These are phyloP conservation scores for Sycophila sp. DNA, from an alignment of 1,140 invertebrate genomes.

Conservation along the genomic window DNA sequence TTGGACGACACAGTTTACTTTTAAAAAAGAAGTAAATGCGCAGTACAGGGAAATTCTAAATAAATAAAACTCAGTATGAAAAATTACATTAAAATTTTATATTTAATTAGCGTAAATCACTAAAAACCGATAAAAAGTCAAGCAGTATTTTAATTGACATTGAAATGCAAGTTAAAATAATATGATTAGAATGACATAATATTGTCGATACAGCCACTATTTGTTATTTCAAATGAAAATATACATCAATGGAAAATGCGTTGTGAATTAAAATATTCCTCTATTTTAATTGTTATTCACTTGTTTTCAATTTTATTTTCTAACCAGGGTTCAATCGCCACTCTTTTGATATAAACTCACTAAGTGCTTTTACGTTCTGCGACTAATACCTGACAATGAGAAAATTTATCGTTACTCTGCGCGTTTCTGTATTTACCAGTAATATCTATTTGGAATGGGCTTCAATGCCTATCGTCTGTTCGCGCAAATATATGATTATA, in stretches of 20 bases:
- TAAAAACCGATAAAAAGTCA: background rate
- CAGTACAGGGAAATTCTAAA: too few relatives aligned
- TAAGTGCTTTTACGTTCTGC: background rate
- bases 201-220: background rate
- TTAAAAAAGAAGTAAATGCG: too few relatives aligned
- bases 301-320: background rate
- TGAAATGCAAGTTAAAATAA: background rate
- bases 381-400: background rate
- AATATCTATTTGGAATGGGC: constrained; percentile 19
- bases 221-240: background rate
- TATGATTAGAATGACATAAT: too few relatives aligned
- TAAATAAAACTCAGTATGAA: too few relatives aligned
- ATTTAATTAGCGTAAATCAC: background rate
- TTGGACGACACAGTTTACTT: too few relatives aligned
- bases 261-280: background rate
- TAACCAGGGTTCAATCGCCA: background rate
- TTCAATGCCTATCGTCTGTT: background rate
- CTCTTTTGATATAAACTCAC: constrained; percentile 1
- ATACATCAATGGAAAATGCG: background rate
- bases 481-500: background rate
- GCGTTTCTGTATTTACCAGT: background rate
- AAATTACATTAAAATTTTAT: constrained; percentile 15
- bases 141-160: background rate
- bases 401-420: background rate
- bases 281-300: background rate